Conservation (phyloP, 2,888 invertebrate genomes). For the Drosophila emarginata region DNA sequence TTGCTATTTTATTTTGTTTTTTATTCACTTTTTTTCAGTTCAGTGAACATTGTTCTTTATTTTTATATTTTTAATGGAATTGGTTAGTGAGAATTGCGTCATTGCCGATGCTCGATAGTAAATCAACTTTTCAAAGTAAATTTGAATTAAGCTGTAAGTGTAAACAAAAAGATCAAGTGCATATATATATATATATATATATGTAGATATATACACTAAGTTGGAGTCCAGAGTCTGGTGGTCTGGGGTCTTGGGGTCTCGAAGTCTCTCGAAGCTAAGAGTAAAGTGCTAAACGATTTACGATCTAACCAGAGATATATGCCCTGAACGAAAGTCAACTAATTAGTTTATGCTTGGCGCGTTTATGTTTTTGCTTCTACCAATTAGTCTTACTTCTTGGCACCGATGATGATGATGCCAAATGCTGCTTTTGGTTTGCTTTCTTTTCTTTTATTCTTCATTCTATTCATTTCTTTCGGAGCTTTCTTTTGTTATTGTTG, state of each 20-base stretch:
- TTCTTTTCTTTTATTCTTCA: slow-evolving; percentile 1
- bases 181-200: no score
- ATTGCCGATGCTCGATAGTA: background rate
- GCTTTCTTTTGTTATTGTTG: slow-evolving; percentile 25
- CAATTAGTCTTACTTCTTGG: slow-evolving; percentile 67
- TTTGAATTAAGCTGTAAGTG: slow-evolving; percentile 7
- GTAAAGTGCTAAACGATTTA: slow-evolving; percentile 64
- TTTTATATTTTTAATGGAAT: background rate
- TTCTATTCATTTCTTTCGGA: background rate
- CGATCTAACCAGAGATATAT: slow-evolving; percentile 68
- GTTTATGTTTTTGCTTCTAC: slow-evolving; percentile 30
- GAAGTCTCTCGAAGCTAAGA: slow-evolving; percentile 17
- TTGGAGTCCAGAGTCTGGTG: no score
- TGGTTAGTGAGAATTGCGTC: background rate
- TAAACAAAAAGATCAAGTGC: slow-evolving; percentile 4
- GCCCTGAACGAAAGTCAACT: slow-evolving; percentile 58
- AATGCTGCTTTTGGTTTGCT: background rate
- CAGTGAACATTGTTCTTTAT: background rate
- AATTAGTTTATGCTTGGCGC: slow-evolving; percentile 63
- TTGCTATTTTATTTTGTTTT: background rate
- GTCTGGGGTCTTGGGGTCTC: background rate
- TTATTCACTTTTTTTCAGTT: background rate
- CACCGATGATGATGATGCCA: slow-evolving; percentile 15
- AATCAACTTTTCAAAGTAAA: slow-evolving; percentile 11
- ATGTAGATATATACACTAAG: background rate